These are phyloP conservation scores for Scolanthus callimorphus DNA, from an alignment of 92 coral and sea anemone species.

Conservation along the genomic window DNA sequence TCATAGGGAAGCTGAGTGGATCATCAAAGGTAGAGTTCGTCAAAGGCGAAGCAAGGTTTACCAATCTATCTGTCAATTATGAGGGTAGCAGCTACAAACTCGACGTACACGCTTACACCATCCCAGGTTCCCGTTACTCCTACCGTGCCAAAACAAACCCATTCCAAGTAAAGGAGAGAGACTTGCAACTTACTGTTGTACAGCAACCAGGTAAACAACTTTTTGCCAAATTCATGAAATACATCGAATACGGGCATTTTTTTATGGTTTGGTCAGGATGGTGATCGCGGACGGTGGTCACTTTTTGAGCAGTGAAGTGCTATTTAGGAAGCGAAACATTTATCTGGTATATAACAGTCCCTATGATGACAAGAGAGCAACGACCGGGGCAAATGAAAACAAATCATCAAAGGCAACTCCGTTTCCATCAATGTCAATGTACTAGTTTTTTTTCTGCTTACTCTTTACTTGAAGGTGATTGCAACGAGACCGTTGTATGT, in stretches of 20 bases:
- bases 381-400: no score
- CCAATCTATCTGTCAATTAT: slow-evolving; percentile 56
- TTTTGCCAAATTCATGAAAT: no score
- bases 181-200: slow-evolving; percentile 50
- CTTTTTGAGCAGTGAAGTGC: no score
- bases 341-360: no score
- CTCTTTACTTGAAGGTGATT: slow-evolving; percentile 34
- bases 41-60: slow-evolving; percentile 63
- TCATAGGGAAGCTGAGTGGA: slow-evolving; percentile 56
- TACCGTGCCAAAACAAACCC: slow-evolving; percentile 29
- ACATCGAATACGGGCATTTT: no score
- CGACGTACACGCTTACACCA: slow-evolving; percentile 46
- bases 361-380: no score
- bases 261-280: no score
- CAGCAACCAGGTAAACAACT: slow-evolving; percentile 76
- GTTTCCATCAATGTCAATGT: neutral
- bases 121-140: slow-evolving; percentile 58
- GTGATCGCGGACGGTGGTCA: no score
- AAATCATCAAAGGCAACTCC: neutral
- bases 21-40: slow-evolving; percentile 45
- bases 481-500: slow-evolving; percentile 71
- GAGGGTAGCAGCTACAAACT: slow-evolving; percentile 57
- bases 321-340: no score
- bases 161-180: slow-evolving; percentile 65
- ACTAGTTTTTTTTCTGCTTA: neutral